These are phyloP conservation scores for Stomorhina lunata DNA, from an alignment of 2,888 invertebrate genomes.

Conservation along the genomic window DNA sequence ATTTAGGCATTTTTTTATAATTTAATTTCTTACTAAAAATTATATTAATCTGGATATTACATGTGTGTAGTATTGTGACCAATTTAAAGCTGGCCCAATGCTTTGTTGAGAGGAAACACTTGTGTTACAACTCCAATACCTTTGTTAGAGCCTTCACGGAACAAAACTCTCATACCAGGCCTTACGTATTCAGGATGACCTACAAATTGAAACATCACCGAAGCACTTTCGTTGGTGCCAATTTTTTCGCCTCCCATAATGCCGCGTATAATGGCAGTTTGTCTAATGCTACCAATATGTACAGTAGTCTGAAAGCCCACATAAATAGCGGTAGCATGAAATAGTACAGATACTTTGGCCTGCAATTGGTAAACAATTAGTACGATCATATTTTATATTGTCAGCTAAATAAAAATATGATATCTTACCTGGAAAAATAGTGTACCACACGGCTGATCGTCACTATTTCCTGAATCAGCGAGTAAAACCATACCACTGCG, in stretches of 20 bases:
- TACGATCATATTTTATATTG: not conserved
- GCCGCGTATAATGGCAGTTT: conserved; percentile 94
- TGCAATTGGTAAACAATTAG: conserved; percentile 80
- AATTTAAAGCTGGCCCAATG: conserved; percentile 62
- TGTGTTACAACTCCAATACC: conserved; percentile 92
- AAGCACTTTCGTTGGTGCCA: conserved; percentile 91
- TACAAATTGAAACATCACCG: conserved; percentile 93
- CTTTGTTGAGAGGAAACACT: conserved; percentile 83
- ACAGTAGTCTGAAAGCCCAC: conserved; percentile 95
- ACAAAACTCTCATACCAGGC: conserved; percentile 87
- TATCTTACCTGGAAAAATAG: conserved; percentile 83
- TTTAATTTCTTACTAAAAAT: not conserved
- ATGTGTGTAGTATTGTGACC: not conserved
- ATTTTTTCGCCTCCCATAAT: conserved; percentile 82
- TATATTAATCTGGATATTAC: no score
- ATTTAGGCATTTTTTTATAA: not conserved
- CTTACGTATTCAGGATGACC: conserved; percentile 93
- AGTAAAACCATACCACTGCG: conserved; percentile 93
- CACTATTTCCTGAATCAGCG: conserved; percentile 78
- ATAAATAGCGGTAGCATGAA: conserved; percentile 90
- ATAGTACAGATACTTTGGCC: conserved; percentile 94
- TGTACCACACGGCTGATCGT: conserved; percentile 82
- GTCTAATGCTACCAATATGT: conserved; percentile 96
- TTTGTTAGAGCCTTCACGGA: conserved; percentile 91
- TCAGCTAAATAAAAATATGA: not conserved